A percentile compares a stretch with the other conserved stretches of the same genome.
phyloP scores from a whole-genome alignment of 2,888 invertebrate species.

The Eurytoma adleriae region DNA sequence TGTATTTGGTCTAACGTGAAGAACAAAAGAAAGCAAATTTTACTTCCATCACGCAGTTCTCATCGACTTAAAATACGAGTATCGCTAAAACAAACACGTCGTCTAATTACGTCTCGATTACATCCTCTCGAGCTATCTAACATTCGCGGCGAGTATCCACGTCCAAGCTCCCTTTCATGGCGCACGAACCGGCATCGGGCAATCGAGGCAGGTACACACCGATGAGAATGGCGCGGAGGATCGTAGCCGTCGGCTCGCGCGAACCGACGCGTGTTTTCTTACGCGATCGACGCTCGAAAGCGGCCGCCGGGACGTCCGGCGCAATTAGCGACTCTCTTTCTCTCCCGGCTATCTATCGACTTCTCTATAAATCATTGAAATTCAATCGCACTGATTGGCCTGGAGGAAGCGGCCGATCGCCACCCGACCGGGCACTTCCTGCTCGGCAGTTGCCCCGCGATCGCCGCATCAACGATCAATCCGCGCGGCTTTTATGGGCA shows the following conservation, averaged over 20 bases:
- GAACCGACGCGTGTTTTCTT: conserved; percentile 43
- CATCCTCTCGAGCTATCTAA: conserved; percentile 4
- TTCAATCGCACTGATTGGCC: conserved; percentile 61
- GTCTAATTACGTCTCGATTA: too few species aligned
- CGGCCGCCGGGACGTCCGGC: not conserved
- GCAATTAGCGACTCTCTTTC: conserved; percentile 44
- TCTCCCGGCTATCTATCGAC: conserved; percentile 36
- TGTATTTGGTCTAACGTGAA: too few species aligned
- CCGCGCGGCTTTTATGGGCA: conserved; percentile 45
- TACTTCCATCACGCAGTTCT: too few species aligned
- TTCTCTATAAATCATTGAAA: conserved; percentile 71
- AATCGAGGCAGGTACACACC: conserved; percentile 13
- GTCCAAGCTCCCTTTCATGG: conserved; percentile 44
- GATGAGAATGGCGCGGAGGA: not conserved
- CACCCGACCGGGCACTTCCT: conserved; percentile 21
- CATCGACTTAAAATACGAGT: too few species aligned
- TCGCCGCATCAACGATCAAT: conserved; percentile 25
- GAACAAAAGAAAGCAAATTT: too few species aligned
- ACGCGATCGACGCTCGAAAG: conserved; percentile 27
- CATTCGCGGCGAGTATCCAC: not conserved
- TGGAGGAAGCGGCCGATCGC: conserved; percentile 12
- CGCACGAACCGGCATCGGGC: conserved; percentile 16
- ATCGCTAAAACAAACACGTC: too few species aligned
- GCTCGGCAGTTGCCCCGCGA: not conserved
- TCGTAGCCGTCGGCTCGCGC: conserved; percentile 19